Evolutionary conservation across 2,888 invertebrate species (phyloP).

Genomic region (Ornithoptera alexandrae): DNA sequence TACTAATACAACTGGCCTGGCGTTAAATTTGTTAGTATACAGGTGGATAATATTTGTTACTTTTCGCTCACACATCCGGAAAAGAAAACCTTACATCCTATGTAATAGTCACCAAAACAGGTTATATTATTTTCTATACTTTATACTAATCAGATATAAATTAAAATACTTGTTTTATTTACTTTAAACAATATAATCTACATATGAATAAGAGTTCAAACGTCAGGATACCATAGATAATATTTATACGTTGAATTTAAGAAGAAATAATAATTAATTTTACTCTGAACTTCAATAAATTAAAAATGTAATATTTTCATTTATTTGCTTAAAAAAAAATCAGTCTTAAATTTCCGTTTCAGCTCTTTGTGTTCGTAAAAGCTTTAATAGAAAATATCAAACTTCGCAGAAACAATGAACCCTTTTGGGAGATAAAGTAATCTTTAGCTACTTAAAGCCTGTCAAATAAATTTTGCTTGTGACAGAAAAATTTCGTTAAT

Average conservation of each 20-base stretch:
- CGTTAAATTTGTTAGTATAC: too few species aligned
- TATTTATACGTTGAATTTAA: neutral
- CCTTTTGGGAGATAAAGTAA: slow-evolving; percentile 4
- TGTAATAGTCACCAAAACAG: too few species aligned
- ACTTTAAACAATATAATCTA: too few species aligned
- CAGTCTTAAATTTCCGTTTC: neutral
- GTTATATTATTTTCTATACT: too few species aligned
- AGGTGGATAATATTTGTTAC: too few species aligned
- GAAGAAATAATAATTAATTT: neutral
- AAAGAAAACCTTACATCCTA: too few species aligned
- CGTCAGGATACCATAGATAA: too few species aligned
- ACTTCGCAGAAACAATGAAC: slow-evolving; percentile 8
- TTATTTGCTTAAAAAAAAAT: neutral
- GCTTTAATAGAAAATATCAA: slow-evolving; percentile 1
- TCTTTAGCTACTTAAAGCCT: neutral
- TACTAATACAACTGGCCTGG: too few species aligned
- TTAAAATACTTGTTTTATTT: too few species aligned
- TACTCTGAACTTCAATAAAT: neutral
- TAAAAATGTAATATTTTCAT: neutral
- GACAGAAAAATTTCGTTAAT: neutral
- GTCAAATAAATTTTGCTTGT: slow-evolving; percentile 9
- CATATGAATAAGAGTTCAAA: too few species aligned
- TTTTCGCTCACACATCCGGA: too few species aligned
- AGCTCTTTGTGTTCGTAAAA: neutral
- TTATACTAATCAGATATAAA: too few species aligned